These are phyloP conservation scores for Mareca penelope DNA, from an alignment of 2,797 vertebrate genomes.

Conservation along the genomic window DNA sequence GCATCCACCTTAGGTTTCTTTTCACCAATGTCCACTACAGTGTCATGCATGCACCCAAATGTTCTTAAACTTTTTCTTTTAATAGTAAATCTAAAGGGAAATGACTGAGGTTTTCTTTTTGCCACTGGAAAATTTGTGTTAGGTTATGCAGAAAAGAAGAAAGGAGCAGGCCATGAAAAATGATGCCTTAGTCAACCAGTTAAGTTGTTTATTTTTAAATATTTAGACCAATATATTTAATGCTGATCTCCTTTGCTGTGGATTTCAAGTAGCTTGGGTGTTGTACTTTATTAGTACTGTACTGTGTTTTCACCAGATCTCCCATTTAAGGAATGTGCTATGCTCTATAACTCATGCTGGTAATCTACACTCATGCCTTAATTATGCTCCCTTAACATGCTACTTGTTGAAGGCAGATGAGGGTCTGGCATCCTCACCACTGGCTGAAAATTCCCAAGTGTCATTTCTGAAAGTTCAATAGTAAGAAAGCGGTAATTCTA, in stretches of 20 bases:
- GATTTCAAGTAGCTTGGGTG: background rate
- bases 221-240: background rate
- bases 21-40: background rate
- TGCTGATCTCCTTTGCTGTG: background rate
- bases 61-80: background rate
- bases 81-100: background rate
- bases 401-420: background rate
- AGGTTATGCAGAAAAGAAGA: background rate
- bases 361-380: background rate
- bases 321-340: background rate
- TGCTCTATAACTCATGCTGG: background rate
- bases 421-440: background rate
- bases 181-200: background rate
- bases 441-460: background rate
- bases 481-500: background rate
- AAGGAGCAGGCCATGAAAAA: background rate
- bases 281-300: background rate
- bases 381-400: accelerated
- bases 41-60: background rate
- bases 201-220: background rate
- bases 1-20: background rate
- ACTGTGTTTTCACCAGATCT: background rate
- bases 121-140: background rate
- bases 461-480: background rate
- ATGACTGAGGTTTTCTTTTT: background rate